A percentile compares a stretch with the other conserved stretches of the same genome.
These are phyloP conservation scores for Umimayanthus kanabou DNA, from an alignment of 92 coral and sea anemone genomes.

Conservation along the genomic window DNA sequence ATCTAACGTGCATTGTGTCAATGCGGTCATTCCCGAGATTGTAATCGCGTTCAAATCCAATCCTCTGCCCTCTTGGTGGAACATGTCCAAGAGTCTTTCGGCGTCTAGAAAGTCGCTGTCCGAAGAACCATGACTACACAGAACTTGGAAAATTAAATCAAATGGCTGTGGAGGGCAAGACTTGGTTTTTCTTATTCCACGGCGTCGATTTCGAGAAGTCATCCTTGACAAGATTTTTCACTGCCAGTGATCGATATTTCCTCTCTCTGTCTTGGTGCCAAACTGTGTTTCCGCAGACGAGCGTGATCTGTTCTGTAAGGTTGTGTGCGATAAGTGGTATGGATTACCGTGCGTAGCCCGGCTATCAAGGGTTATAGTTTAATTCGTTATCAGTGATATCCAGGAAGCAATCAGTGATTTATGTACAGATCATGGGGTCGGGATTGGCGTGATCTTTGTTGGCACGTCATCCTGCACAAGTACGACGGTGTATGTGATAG, in stretches of 20 bases:
- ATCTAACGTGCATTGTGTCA: constrained; percentile 90
- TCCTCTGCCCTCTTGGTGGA: constrained; percentile 55
- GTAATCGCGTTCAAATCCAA: constrained; percentile 84
- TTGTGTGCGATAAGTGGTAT: background rate
- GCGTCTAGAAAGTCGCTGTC: constrained; percentile 66
- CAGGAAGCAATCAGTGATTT: constrained; percentile 30
- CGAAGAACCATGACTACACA: constrained; percentile 58
- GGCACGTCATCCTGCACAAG: background rate
- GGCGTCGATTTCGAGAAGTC: constrained; percentile 34
- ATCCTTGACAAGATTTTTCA: constrained; percentile 1
- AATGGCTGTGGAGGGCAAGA: constrained; percentile 67
- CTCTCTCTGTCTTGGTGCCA: background rate
- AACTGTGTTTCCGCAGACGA: background rate
- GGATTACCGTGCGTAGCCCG: constrained; percentile 3
- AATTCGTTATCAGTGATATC: constrained; percentile 32
- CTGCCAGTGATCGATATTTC: background rate
- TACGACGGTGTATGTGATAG: too few relatives aligned
- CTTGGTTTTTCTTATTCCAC: constrained; percentile 27
- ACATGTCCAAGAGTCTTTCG: constrained; percentile 58
- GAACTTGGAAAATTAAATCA: constrained; percentile 74
- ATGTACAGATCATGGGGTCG: background rate
- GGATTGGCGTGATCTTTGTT: background rate
- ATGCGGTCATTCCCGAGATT: constrained; percentile 92
- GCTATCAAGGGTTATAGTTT: constrained; percentile 9
- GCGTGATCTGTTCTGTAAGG: constrained; percentile 5